A percentile compares a stretch with the other conserved stretches of the same genome.
Evolutionary conservation across 2,113 vertebrate species (phyloP).

Genomic region (Spilogale gracilis): DNA sequence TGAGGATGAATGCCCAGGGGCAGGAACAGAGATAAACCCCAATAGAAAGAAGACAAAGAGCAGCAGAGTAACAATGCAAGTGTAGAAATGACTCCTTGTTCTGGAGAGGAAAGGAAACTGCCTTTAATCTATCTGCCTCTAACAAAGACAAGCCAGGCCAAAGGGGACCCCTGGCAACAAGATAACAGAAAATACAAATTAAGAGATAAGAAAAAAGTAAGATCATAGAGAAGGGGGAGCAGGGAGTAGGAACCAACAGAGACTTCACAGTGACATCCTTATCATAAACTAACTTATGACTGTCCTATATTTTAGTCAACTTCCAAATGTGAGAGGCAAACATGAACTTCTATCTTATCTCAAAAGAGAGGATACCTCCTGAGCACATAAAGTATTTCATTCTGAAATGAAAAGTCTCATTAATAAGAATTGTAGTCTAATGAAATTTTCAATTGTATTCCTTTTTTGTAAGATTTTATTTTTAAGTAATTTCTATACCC

Average conservation of each 20-base stretch:
- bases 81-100: background rate
- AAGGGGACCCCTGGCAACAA: background rate
- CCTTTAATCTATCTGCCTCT: background rate
- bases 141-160: conserved; percentile 7
- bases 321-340: conserved; percentile 17
- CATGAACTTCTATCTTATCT: background rate
- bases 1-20: background rate
- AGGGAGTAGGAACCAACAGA: background rate
- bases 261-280: background rate
- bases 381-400: background rate
- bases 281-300: background rate
- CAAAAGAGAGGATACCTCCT: background rate
- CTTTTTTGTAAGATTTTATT: background rate
- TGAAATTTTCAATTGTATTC: conserved; percentile 8
- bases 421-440: conserved; percentile 16
- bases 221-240: background rate
- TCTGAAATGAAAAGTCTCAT: conserved; percentile 56
- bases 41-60: background rate
- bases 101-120: background rate
- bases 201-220: background rate
- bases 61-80: background rate
- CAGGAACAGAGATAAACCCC: background rate
- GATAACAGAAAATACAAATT: conserved; percentile 41
- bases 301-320: conserved; percentile 14
- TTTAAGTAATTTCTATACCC: too few relatives aligned